Conservation (phyloP, 1,140 invertebrate genomes). For the Drosophila burlai region DNA sequence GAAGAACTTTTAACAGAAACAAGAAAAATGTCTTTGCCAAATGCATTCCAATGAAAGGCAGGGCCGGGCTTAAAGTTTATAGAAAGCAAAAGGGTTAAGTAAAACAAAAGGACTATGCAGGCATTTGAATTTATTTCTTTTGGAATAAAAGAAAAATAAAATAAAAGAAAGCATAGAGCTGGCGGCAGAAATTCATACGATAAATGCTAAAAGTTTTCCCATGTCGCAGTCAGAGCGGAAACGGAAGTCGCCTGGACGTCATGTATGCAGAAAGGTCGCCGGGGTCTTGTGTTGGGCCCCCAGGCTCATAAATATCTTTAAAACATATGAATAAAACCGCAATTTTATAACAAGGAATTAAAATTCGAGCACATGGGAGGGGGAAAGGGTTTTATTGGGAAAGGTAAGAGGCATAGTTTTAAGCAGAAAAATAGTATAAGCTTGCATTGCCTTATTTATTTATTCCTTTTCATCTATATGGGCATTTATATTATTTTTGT, state of each 20-base stretch:
- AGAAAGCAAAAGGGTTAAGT: slow-evolving; percentile 24
- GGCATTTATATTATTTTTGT: not conserved
- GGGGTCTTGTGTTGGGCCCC: slow-evolving; percentile 41
- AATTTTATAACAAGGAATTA: slow-evolving; percentile 21
- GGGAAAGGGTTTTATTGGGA: not conserved
- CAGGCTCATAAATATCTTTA: slow-evolving; percentile 67
- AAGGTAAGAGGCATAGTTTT: not conserved
- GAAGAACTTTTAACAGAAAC: slow-evolving; percentile 9
- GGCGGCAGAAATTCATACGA: slow-evolving; percentile 41
- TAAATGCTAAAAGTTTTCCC: slow-evolving; percentile 79
- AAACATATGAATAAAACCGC: slow-evolving; percentile 37
- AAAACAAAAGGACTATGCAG: slow-evolving; percentile 44
- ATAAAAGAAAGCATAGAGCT: slow-evolving; percentile 43
- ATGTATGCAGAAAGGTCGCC: slow-evolving; percentile 66
- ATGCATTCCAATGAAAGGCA: slow-evolving; percentile 18
- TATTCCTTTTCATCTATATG: not conserved
- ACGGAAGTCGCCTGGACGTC: slow-evolving; percentile 72
- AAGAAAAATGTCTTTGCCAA: slow-evolving; percentile 30
- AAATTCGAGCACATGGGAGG: too few species aligned
- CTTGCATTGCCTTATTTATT: not conserved
- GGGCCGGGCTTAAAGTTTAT: slow-evolving; percentile 4
- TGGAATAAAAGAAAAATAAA: slow-evolving; percentile 15
- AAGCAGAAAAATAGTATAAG: not conserved
- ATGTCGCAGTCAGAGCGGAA: slow-evolving; percentile 63
- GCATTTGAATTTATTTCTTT: slow-evolving; percentile 66